Conservation (phyloP, 2,113 vertebrate species). For the Etia nguti region DNA sequence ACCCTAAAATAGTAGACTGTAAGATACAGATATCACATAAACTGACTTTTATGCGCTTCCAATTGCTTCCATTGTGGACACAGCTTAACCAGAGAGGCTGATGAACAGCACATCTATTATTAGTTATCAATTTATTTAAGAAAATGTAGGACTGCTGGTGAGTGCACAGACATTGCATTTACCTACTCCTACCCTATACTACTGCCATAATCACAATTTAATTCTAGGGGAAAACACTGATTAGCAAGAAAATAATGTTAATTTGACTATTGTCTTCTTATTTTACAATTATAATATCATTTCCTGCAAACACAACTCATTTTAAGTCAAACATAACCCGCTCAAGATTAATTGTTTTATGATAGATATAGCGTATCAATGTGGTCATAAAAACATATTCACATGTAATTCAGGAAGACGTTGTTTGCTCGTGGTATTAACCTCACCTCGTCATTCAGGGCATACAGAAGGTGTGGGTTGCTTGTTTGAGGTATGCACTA, state of each 20-base stretch:
- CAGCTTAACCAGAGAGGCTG: not conserved
- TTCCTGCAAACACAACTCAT: not conserved
- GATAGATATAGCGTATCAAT: not conserved
- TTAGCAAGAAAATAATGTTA: not conserved
- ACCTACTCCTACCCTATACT: not conserved
- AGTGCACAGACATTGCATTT: not conserved
- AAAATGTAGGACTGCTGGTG: not conserved
- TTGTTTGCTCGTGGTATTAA: not conserved
- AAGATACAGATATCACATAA: no score
- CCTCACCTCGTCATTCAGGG: not conserved
- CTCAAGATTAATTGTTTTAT: not conserved
- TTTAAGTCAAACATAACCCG: not conserved
- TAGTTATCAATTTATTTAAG: not conserved
- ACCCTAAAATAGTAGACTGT: no score
- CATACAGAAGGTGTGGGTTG: not conserved
- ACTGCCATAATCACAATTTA: not conserved
- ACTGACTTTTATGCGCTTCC: not conserved
- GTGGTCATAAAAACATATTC: not conserved
- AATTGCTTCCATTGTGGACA: not conserved
- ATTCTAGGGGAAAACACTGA: not conserved
- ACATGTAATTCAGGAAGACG: not conserved
- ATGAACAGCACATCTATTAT: not conserved
- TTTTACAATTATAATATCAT: not conserved
- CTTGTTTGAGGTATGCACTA: not conserved
- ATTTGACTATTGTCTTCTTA: not conserved